Base-by-base conservation (phyloP, 2,888 invertebrate species). In the Gortyna flavago region DNA sequence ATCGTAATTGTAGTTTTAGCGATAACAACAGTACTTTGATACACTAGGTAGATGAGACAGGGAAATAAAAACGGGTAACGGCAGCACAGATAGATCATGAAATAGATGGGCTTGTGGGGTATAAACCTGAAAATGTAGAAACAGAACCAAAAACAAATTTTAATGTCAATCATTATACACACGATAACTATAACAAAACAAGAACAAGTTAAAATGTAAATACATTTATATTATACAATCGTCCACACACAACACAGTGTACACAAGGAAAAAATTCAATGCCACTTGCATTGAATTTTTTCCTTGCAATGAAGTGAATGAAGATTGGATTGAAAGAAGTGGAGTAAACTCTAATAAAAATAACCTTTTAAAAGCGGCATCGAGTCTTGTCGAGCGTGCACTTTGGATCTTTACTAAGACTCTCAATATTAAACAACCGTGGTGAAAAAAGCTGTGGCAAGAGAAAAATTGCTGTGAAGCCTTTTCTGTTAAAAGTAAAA, bases 281-380 rank as follows among this genome's bases (percentile, higher is more conserved):
- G 84, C 79, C 79, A 86, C 67, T 83, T 35, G 79, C 84, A 80
- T 77, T 80, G 72, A n/a, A n/a, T n/a, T n/a, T n/a, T n/a, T n/a
- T n/a, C n/a, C 67, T 83, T 35, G 79, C 84, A 80, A 76, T 80
- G 72, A 72, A 88, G 71, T 48, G 79, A 85, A 85, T 85, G 83
- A 83, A 88, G 82, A 88, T 89, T 86, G 85, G 79, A 86, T 87
- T 81, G 70, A 81, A 85, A 83, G 82, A 79, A 73, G 29, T 59
- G 54, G 64, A 75, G 72, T 74, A 83, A 74, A 73, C 68, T 77
- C 67, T 68, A 71, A 77, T 74, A 80, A 65, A 71, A 76, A 72
- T 78, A 76, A 74, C 80, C 72, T 81, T 81, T 81, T 80, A 83
- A 80, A 79, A 78, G 59, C 69, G 64, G 66, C 51, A 79, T 84